Evolutionary conservation across 2,797 vertebrate genomes (phyloP).

Genomic region (Enteromius argenteus): DNA sequence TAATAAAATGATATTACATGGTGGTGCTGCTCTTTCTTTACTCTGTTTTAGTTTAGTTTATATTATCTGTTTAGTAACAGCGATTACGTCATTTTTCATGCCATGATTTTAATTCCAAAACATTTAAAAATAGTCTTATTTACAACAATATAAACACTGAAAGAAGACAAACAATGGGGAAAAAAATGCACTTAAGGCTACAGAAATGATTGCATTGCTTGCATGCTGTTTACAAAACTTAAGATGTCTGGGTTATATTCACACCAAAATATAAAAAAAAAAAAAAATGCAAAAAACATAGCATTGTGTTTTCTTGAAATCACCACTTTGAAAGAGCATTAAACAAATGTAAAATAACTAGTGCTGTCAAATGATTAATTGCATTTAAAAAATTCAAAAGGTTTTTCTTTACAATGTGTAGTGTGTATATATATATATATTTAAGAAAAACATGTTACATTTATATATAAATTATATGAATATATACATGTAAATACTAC

Average conservation of each 20-base stretch:
- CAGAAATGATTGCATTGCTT: conserved; percentile 9
- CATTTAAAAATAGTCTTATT: conserved; percentile 72
- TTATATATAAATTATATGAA: no score
- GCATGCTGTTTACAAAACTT: neutral
- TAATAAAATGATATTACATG: conserved; percentile 56
- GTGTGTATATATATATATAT: no score
- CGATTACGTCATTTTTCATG: neutral
- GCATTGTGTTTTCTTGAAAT: neutral
- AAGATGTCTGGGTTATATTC: neutral
- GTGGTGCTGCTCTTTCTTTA: neutral
- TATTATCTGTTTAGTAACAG: neutral
- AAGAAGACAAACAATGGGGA: conserved; percentile 28
- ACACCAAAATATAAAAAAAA: neutral
- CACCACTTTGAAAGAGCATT: no score
- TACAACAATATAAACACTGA: conserved; percentile 69
- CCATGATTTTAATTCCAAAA: conserved; percentile 74
- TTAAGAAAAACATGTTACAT: no score
- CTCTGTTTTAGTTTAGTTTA: conserved; percentile 16
- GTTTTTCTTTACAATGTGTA: no score
- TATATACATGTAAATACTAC: no score
- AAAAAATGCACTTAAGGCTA: conserved; percentile 18
- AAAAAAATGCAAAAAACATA: neutral
- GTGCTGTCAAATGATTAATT: no score
- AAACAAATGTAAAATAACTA: neutral
- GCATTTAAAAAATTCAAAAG: no score